Evolutionary conservation across 2,888 invertebrate genomes (phyloP), one percentile per base, ranked within the genome.

Genomic region (Leptopilina syphax): DNA sequence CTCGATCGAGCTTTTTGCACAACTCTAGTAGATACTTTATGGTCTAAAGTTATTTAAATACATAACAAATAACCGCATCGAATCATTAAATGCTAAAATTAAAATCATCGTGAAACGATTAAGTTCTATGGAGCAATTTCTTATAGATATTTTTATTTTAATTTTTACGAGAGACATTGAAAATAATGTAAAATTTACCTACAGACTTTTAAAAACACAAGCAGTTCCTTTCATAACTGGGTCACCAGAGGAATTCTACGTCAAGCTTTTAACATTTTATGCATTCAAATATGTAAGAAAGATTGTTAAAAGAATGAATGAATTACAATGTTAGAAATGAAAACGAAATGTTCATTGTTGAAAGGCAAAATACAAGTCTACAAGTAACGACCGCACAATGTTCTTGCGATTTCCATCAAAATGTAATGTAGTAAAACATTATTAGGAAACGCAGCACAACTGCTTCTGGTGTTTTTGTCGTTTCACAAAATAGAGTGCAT

Each of bases 141-240:
- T 57, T n/a, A n/a, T n/a, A n/a, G 57, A 57, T 13, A n/a, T 57
- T 57, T 57, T 57, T n/a, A 57, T 57, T n/a, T 57, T 57, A 57
- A 57, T 57, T 57, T 6, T 6, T 1, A 57, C 57, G 3, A 57
- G 57, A n/a, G 9, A 57, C 13, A 57, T n/a, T 12, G 57, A 13
- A 57, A 57, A 54, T 12, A 3, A 57, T 57, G 9, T 57, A 3
- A 57, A 57, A 13, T 12, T n/a, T 13, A n/a, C 9, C 12, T 57
- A 57, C 13, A 57, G n/a, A 13, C 1, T 57, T 3, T 57, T 57
- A 13, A 57, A 57, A 57, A 13, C 12, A 2, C 12, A 57, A 57
- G 57, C 57, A 9, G 57, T 57, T 13, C 57, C 57, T 6, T 57
- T 57, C 9, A 57, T n/a, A 12, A 13, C 1, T n/a, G 57, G 57